Conservation (phyloP, 2,888 invertebrate genomes). For the Trichogramma dendrolimi region DNA sequence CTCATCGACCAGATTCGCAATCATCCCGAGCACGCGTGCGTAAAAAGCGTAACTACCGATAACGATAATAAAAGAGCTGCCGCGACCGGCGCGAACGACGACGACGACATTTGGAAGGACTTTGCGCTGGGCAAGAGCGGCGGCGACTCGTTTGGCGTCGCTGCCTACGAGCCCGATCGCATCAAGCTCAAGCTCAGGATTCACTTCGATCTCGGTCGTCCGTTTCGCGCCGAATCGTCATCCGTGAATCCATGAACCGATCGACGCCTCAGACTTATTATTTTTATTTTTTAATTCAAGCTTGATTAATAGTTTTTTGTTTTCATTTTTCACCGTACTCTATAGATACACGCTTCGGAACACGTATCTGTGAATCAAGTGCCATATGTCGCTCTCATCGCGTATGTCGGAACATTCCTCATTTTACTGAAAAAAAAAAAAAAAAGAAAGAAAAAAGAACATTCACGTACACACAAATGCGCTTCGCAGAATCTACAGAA, state of each 20-base stretch:
- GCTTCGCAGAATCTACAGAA: too few species aligned
- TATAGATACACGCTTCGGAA: conserved; percentile 6
- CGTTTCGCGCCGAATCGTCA: conserved; percentile 20
- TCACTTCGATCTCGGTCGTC: conserved; percentile 23
- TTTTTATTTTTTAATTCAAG: neutral
- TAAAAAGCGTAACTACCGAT: conserved; percentile 12
- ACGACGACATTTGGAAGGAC: too few species aligned
- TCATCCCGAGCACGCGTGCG: conserved; percentile 24
- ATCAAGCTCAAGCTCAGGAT: conserved; percentile 25
- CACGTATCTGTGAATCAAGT: conserved; percentile 4
- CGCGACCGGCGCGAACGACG: too few species aligned
- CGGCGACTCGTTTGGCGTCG: neutral
- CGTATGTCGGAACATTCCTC: too few species aligned
- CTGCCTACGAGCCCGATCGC: conserved; percentile 21
- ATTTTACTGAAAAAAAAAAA: too few species aligned
- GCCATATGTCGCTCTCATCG: too few species aligned
- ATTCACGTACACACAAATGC: too few species aligned
- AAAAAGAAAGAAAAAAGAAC: too few species aligned
- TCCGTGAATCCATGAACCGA: neutral
- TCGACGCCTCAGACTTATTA: neutral
- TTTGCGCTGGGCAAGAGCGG: too few species aligned
- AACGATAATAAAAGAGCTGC: too few species aligned
- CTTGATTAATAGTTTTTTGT: neutral
- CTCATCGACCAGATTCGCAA: conserved; percentile 87
- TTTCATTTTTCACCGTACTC: neutral